Base-by-base conservation (phyloP, 92 coral and sea anemone species). In the Chrysogorgia sp. region DNA sequence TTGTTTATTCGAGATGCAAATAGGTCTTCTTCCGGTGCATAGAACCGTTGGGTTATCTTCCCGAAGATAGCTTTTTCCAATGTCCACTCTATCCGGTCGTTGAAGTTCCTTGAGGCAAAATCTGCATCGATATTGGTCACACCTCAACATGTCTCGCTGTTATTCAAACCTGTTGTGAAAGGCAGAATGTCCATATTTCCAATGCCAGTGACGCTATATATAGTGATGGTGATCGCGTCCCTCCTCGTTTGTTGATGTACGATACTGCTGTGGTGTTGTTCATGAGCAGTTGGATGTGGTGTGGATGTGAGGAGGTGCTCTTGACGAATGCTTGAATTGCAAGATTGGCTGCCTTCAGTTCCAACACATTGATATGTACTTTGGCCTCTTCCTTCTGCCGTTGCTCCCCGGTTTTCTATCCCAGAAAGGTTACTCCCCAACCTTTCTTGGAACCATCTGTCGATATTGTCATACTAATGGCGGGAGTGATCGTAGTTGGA, bases 51-150 rank as follows among this genome's bases (percentile, higher is more conserved):
- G 49, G 78, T 47, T 25, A 70, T 70, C 41, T 25, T 70, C 35
- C 49, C 60, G 76, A 70, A 70, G 23, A 49, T 53, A 3, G 0
- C 35, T 26, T 49, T 78, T 1, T 75, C 81, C 84, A 80, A 79
- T 25, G 78, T 80, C 84, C 84, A 84, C 72, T 84, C 81, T 20
- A 79, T 86, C 7, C 43, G 67, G 1, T 57, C 4, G 68, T 81
- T 81, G 90, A 86, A 81, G 21, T 86, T 76, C 67, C 90, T 58
- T 40, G 76, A 86, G 1, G 86, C 90, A 34, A 45, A 58, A 34
- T 86, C 90, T 49, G 80, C 90, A 43, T 86, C 83, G 63, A 67
- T 58, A 58, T 86, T 86, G 43, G 79, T 25, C 69, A 86, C 82
- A 34, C 83, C 90, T 14, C 83, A 57, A 74, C 65, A 74, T 65